Conservation (phyloP, 2,888 invertebrate species). For the Idaea biselata region DNA sequence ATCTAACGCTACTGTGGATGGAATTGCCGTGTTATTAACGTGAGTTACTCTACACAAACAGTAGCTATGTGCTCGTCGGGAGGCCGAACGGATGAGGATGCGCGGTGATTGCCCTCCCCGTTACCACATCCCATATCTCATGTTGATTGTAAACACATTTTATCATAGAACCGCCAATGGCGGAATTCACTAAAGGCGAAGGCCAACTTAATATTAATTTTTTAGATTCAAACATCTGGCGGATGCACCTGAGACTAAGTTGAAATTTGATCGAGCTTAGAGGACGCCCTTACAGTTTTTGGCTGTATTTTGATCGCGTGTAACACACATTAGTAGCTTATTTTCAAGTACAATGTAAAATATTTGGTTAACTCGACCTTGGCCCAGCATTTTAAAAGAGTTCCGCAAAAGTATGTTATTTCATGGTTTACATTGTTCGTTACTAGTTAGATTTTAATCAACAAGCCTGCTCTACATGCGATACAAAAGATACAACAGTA, state of each 20-base stretch:
- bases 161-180: background rate
- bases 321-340: background rate
- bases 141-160: background rate
- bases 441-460: slow-evolving; percentile 1
- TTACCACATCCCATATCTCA: slow-evolving; percentile 36
- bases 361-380: background rate
- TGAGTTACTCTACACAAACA: slow-evolving; percentile 12
- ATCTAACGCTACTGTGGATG: slow-evolving; percentile 6
- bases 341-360: background rate
- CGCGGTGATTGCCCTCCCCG: slow-evolving; percentile 58
- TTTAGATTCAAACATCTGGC: background rate
- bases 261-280: background rate
- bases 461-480: slow-evolving; percentile 22
- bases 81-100: slow-evolving; percentile 58
- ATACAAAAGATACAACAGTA: slow-evolving; percentile 32
- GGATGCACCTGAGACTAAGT: background rate
- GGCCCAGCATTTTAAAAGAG: background rate
- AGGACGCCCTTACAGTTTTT: background rate
- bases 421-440: background rate
- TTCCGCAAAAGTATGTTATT: background rate
- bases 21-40: slow-evolving; percentile 6
- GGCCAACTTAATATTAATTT: background rate
- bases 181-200: background rate
- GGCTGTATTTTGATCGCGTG: background rate
- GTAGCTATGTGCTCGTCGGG: slow-evolving; percentile 29